phyloP scores from a whole-genome alignment of 2,797 vertebrate genomes.

The Leontopithecus rosalia region DNA sequence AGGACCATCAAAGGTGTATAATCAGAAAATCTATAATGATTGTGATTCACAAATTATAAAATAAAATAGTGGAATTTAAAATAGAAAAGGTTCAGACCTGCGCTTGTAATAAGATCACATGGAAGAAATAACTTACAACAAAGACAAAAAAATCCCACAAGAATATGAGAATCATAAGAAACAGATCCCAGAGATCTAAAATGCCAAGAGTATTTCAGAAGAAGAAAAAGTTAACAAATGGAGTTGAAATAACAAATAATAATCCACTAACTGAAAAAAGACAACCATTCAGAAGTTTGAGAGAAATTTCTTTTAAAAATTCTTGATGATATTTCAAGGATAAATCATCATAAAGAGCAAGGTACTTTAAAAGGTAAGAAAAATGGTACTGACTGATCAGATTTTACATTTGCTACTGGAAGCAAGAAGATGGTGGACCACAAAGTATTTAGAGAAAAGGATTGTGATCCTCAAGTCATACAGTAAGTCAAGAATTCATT shows the following conservation, averaged over 20 bases:
- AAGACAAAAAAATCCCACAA: neutral
- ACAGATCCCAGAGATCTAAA: neutral
- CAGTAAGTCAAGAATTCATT: neutral
- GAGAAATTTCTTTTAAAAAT: too few relatives aligned
- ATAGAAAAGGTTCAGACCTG: neutral
- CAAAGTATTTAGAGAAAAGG: neutral
- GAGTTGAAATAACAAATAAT: constrained; percentile 31
- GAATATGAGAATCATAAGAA: neutral
- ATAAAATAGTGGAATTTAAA: neutral
- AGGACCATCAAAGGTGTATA: neutral
- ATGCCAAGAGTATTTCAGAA: neutral
- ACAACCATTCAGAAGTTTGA: neutral
- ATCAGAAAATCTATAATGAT: neutral
- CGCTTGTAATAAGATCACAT: neutral
- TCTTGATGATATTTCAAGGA: neutral
- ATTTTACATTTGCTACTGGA: neutral
- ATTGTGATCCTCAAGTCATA: neutral
- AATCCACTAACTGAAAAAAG: neutral
- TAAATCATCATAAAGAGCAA: neutral
- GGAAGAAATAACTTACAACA: neutral
- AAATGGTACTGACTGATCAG: neutral
- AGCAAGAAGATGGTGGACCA: neutral
- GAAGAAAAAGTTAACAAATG: neutral
- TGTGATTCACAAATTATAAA: neutral
- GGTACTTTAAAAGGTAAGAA: neutral